Base-by-base conservation (phyloP, 1,140 invertebrate species). In the Eupeodes corollae region DNA sequence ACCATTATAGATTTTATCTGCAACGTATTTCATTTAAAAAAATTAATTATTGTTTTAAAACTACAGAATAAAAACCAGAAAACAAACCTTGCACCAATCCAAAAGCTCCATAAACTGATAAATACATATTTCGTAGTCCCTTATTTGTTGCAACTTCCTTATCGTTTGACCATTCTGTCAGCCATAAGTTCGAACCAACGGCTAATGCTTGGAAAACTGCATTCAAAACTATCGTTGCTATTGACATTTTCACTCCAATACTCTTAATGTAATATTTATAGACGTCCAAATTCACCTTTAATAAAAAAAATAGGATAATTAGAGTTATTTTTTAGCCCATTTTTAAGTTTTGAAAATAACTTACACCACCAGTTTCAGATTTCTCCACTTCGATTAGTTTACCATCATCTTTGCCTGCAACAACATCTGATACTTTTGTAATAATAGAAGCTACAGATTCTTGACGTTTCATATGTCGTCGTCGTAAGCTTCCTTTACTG, bases 151-250 rank as follows among this genome's bases (percentile, higher is more conserved):
- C 69, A 26, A 75, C 53, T 21, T 49, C 40, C 46, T 74, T 63
- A 53, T 85, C 83, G 50, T 83, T 79, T 19, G 88, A 87, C 92
- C 91, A 97, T 42, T 75, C 58, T 52, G 87, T 86, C 1, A 98
- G 75, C 92, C 93, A 98, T 50, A 96, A 73, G 72, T 93, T 97
- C 18, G 91, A 87, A 51, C 86, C 86, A 48, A 97, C 86, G 60
- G 84, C 84, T 68, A 93, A 90, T 43, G 76, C 76, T 79, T 92
- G 90, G 63, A 84, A 88, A n/a, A 88, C 59, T n/a, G 88, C 74
- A 67, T 92, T 93, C 67, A 93, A 79, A 0, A 90, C 45, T 33
- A 94, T 73, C 3, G 89, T 92, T 6, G 81, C 65, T 14, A 83
- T 56, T 1, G 82, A 79, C 10, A 91, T 70, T 47, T 80, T 67